These are phyloP conservation scores for Enteromius paludinosus DNA, from an alignment of 2,797 vertebrate genomes.

Conservation along the genomic window DNA sequence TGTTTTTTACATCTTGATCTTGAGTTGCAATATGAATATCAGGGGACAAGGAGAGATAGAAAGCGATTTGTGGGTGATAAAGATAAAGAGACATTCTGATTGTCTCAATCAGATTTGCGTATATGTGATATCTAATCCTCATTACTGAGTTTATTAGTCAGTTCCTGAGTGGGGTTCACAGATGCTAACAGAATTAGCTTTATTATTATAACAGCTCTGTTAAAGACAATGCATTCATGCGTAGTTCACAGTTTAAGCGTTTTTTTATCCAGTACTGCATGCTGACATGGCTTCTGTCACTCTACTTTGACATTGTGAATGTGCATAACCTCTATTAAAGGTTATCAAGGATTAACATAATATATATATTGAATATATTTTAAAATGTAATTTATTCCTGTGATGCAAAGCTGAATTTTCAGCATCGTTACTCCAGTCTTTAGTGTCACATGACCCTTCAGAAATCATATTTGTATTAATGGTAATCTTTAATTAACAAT, in stretches of 20 bases:
- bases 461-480: not conserved
- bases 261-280: constrained; percentile 2
- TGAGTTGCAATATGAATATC: not conserved
- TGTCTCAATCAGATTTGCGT: constrained; percentile 26
- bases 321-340: constrained; percentile 74
- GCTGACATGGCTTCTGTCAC: constrained; percentile 67
- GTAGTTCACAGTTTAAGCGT: not conserved
- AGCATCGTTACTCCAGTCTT: not conserved
- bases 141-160: constrained; percentile 43
- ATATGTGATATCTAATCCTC: constrained; percentile 38
- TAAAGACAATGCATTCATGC: not conserved
- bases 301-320: constrained; percentile 67
- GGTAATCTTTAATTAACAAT: constrained; percentile 31
- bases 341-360: constrained; percentile 75
- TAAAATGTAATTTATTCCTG: not conserved
- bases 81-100: constrained; percentile 4
- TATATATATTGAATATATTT: not conserved
- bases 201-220: constrained; percentile 15
- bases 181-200: constrained; percentile 23
- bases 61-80: not conserved
- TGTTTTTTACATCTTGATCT: not conserved
- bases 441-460: not conserved
- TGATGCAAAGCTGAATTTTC: not conserved
- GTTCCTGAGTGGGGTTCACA: constrained; percentile 10
- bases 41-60: not conserved